Base-by-base conservation (phyloP, 2,888 invertebrate genomes). In the Listrodromus nycthemerus region DNA sequence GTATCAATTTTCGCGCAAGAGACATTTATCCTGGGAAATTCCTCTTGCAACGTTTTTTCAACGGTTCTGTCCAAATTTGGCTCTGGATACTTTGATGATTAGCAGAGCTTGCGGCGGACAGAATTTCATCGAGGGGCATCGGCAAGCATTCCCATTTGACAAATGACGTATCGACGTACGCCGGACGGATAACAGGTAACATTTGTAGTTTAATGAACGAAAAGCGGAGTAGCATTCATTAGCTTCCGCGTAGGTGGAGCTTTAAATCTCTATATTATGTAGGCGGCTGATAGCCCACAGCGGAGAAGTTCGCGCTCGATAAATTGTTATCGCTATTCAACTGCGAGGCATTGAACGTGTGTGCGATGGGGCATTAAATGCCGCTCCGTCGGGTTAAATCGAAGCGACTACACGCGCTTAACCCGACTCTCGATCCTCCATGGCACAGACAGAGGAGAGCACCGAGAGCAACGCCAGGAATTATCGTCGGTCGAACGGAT, bases 321-420 rank as follows among this genome's bases (percentile, higher is more conserved):
- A 74, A 84, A 85, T 85, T 76, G 80, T 80, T 73, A 82, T 85
- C 84, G 85, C 69, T 76, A 74, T 85, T 81, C 70, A 85, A 80
- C 81, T 80, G 77, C 79, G 75, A 70, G 81, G 67, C 70, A 76
- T 66, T 70, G 69, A 80, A 84, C 81, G 81, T 79, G 76, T 76
- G 75, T 79, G 81, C 76, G 79, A 73, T 75, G 73, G 82, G 77
- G 82, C 84, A 77, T 82, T 84, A 84, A 85, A 84, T 80, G 79
- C 76, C 75, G 78, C 77, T 75, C 74, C 83, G 79, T 79, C 81
- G 73, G 75, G 69, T 81, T 78, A 76, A 85, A 83, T 81, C 85
- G 80, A 80, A 84, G 74, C 67, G 82, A 73, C 48, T 82, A 67
- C 63, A 65, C 82, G 71, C 71, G 76, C 69, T 81, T 76, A 71